Evolutionary conservation across 2,797 vertebrate genomes (phyloP).

Genomic region (Philypnodon macrostomus): DNA sequence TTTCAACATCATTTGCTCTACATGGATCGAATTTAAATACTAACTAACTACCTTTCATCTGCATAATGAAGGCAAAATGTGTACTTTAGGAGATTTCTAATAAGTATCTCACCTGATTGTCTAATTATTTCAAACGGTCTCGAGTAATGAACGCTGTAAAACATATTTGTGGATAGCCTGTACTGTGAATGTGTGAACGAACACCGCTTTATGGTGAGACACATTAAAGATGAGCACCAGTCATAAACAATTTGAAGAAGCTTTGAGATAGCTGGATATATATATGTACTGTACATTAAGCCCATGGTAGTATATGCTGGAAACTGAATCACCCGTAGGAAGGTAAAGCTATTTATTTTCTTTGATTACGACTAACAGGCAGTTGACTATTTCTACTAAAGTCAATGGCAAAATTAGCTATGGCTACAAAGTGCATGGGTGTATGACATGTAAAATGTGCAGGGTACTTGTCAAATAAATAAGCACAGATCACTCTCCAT

Average conservation of each 20-base stretch:
- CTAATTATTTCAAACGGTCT: slow-evolving; percentile 5
- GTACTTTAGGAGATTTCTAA: background rate
- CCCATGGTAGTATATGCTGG: background rate
- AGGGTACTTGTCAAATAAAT: no score
- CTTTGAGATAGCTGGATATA: no score
- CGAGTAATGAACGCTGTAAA: background rate
- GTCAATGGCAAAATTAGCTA: no score
- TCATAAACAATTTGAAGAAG: background rate
- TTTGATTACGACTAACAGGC: no score
- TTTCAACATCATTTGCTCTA: slow-evolving; percentile 17
- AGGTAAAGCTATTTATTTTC: background rate
- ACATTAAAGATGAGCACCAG: background rate
- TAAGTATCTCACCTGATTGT: background rate
- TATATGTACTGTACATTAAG: background rate
- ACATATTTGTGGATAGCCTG: background rate
- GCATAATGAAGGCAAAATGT: slow-evolving; percentile 9
- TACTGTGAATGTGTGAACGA: background rate
- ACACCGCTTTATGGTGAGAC: background rate
- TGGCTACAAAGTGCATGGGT: no score
- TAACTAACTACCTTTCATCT: slow-evolving; percentile 5
- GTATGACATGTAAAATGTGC: no score
- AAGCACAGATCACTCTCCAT: no score
- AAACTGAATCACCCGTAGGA: background rate
- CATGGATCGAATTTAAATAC: slow-evolving; percentile 8
- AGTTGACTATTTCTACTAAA: no score